Percentiles rank a stretch among this genome's conserved stretches.
Evolutionary conservation across 2,113 vertebrate genomes (phyloP).

Genomic region (Peromyscus maniculatus): DNA sequence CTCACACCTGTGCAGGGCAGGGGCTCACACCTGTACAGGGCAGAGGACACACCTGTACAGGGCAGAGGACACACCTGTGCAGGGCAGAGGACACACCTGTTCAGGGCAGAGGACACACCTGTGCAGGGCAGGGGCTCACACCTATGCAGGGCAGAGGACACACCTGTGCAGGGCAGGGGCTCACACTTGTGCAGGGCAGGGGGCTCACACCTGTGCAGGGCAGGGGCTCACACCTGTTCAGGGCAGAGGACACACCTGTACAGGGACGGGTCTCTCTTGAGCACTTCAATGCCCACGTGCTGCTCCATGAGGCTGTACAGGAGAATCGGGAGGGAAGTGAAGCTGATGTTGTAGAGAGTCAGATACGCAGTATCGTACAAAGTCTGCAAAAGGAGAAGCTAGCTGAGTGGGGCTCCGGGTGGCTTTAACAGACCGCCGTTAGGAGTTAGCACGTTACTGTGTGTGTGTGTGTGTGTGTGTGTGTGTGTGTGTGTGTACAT

Average conservation of each 20-base stretch:
- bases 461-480: too few species aligned
- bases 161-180: not conserved
- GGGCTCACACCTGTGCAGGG: too few species aligned
- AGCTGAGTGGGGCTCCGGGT: not conserved
- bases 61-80: too few species aligned
- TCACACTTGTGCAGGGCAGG: too few species aligned
- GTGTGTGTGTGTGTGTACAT: not conserved
- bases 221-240: too few species aligned
- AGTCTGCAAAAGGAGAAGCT: slow-evolving; percentile 89
- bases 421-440: not conserved
- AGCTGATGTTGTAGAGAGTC: slow-evolving; percentile 99
- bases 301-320: slow-evolving; percentile 98
- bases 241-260: slow-evolving; percentile 88
- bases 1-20: slow-evolving; percentile 91
- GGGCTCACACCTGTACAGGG: too few species aligned
- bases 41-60: too few species aligned
- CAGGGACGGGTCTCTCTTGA: slow-evolving; percentile 95
- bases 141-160: too few species aligned
- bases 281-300: slow-evolving; percentile 94
- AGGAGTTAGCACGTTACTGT: too few species aligned
- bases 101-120: too few species aligned
- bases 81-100: too few species aligned
- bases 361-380: slow-evolving; percentile 98
- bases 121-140: too few species aligned
- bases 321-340: slow-evolving; percentile 98